Conservation (phyloP, 2,797 vertebrate species). For the Xenops minutus region DNA sequence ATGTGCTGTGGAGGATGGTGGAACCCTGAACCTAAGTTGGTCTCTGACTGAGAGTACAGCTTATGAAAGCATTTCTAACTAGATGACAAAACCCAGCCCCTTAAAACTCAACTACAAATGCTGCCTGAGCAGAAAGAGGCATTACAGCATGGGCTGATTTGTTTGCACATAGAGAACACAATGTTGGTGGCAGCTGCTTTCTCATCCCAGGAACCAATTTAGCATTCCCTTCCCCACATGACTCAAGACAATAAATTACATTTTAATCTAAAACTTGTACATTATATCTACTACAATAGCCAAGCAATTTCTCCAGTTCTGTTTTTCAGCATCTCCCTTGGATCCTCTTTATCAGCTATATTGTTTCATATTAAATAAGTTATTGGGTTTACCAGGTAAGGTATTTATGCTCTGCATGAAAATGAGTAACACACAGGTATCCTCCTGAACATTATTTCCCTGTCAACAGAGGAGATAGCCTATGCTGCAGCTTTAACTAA, state of each 20-base stretch:
- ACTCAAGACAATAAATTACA: conserved; percentile 36
- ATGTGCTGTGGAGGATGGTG: not conserved
- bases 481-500: not conserved
- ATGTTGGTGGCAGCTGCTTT: conserved; percentile 22
- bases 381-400: conserved; percentile 7
- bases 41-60: not conserved
- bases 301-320: conserved; percentile 16
- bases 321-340: conserved; percentile 7
- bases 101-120: not conserved
- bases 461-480: not conserved
- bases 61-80: not conserved
- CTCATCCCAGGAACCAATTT: conserved; percentile 22
- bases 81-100: not conserved
- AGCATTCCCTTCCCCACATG: not conserved
- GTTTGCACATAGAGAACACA: not conserved
- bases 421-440: not conserved
- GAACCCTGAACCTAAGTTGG: not conserved
- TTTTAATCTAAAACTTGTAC: conserved; percentile 47
- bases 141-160: not conserved
- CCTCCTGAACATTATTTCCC: not conserved
- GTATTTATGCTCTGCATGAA: not conserved
- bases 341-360: conserved; percentile 35
- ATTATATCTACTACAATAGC: conserved; percentile 29
- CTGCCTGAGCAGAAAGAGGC: not conserved
- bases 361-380: conserved; percentile 49